Conservation (phyloP, 2,113 vertebrate species). For the Lepisosteus osseus region DNA sequence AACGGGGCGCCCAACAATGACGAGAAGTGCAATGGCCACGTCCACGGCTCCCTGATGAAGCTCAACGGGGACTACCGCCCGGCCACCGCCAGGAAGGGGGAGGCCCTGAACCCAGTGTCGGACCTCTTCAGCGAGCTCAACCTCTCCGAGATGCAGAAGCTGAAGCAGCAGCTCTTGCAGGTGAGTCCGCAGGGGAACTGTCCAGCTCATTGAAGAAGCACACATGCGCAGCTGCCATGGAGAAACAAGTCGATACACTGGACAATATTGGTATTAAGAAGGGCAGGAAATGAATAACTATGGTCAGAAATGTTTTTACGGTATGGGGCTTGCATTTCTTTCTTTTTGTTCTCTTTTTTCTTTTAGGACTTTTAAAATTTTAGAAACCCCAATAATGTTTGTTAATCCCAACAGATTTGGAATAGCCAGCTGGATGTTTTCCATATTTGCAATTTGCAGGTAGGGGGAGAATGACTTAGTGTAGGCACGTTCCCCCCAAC, state of each 20-base stretch:
- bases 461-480: too few relatives aligned
- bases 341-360: too few relatives aligned
- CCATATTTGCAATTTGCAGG: too few relatives aligned
- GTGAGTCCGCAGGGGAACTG: conserved; percentile 52
- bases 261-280: too few relatives aligned
- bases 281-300: too few relatives aligned
- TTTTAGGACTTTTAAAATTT: too few relatives aligned
- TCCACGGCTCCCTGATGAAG: conserved; percentile 72
- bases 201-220: conserved; percentile 10
- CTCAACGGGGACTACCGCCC: conserved; percentile 78
- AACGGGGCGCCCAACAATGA: conserved; percentile 72
- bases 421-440: too few relatives aligned
- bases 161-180: conserved; percentile 96
- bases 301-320: too few relatives aligned
- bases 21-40: conserved; percentile 79
- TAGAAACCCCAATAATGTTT: too few relatives aligned
- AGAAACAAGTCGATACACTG: neutral
- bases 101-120: conserved; percentile 80
- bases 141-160: conserved; percentile 96
- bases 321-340: too few relatives aligned
- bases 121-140: conserved; percentile 98
- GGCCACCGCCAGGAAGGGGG: conserved; percentile 73
- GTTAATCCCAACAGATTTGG: too few relatives aligned
- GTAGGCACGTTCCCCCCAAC: too few relatives aligned
- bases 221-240: conserved; percentile 6